A percentile compares a stretch with the other conserved stretches of the same genome.
Conservation (phyloP, 2,797 vertebrate species). For the Morus bassanus region DNA sequence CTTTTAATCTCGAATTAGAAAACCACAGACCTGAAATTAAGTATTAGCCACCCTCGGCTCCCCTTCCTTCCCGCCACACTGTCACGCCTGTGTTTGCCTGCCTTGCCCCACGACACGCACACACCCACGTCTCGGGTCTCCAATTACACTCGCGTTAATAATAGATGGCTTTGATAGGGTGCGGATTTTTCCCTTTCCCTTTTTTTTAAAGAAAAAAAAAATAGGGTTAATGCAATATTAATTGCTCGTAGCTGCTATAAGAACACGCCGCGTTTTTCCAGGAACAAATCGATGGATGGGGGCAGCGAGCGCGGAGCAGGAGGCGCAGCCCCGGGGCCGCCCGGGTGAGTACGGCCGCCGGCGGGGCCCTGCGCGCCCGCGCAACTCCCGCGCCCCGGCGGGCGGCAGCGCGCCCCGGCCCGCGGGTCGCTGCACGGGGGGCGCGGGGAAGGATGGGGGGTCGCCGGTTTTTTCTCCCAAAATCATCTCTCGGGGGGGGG, state of each 20-base stretch:
- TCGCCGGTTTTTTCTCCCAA: not conserved
- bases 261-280: slow-evolving; percentile 80
- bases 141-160: slow-evolving; percentile 77
- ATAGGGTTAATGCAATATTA: slow-evolving; percentile 87
- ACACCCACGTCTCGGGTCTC: slow-evolving; percentile 62
- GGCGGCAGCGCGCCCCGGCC: not conserved
- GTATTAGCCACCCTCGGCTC: slow-evolving; percentile 71
- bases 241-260: slow-evolving; percentile 86
- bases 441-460: no score
- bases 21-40: slow-evolving; percentile 86
- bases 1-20: slow-evolving; percentile 92
- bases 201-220: not conserved
- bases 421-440: not conserved
- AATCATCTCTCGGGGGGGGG: not conserved
- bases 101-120: slow-evolving; percentile 58
- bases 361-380: not conserved
- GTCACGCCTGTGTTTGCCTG: slow-evolving; percentile 62
- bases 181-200: not conserved
- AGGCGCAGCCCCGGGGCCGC: slow-evolving; percentile 13
- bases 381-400: not conserved
- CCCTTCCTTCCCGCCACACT: slow-evolving; percentile 74
- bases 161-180: slow-evolving; percentile 72
- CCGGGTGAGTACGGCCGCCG: slow-evolving; percentile 30
- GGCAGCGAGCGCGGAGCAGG: slow-evolving; percentile 30
- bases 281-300: slow-evolving; percentile 80